These are phyloP conservation scores for Erpobdella octoculata DNA, from an alignment of 2,888 invertebrate species.

Conservation along the genomic window DNA sequence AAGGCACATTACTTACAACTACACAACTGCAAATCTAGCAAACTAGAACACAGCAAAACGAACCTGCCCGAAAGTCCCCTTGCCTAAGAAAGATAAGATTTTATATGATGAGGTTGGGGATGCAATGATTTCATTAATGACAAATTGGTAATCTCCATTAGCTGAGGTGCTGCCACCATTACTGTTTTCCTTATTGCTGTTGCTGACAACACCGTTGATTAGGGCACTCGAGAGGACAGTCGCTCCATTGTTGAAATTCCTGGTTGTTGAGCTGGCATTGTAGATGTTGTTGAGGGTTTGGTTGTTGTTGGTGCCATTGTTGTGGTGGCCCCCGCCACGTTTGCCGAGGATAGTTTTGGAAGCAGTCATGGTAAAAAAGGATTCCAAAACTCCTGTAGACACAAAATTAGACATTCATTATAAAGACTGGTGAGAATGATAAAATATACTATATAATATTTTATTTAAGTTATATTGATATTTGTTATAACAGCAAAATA, in stretches of 20 bases:
- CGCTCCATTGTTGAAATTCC: neutral
- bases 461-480: too few relatives aligned
- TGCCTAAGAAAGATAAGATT: conserved; percentile 95
- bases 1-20: too few relatives aligned
- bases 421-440: too few relatives aligned
- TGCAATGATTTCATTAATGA: conserved; percentile 8
- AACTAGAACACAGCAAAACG: conserved; percentile 60
- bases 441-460: too few relatives aligned
- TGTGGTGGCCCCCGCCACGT: too few relatives aligned
- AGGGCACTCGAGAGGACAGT: neutral
- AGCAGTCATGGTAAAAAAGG: neutral
- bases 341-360: neutral
- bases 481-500: too few relatives aligned
- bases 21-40: too few relatives aligned
- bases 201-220: neutral
- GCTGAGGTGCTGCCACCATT: too few relatives aligned
- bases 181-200: too few relatives aligned
- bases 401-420: too few relatives aligned
- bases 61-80: conserved; percentile 96
- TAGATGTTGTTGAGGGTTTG: conserved; percentile 6
- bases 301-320: conserved; percentile 20
- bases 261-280: neutral
- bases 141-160: conserved; percentile 2
- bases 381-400: neutral
- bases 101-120: conserved; percentile 76